Percentiles rank a stretch among this genome's conserved stretches.
phyloP scores from a whole-genome alignment of 2,797 vertebrate species.

The Sphenopsis melanotis region DNA sequence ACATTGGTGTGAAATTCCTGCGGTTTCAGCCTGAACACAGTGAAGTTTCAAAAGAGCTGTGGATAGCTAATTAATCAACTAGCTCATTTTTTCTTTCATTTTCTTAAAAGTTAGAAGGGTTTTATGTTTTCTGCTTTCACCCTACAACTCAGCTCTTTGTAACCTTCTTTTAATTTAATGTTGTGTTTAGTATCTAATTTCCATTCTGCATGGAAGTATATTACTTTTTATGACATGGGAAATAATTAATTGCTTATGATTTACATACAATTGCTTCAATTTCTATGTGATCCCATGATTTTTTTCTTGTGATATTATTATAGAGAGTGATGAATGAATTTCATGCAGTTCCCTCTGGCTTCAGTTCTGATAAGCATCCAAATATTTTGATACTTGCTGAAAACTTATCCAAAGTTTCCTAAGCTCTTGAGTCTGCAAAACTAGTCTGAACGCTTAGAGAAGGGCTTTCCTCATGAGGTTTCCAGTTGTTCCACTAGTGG shows the following conservation, averaged over 20 bases:
- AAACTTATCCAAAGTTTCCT: conserved; percentile 62
- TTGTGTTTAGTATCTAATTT: neutral
- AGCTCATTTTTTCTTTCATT: neutral
- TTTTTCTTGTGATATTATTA: neutral
- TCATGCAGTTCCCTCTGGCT: neutral
- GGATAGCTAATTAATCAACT: neutral
- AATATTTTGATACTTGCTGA: conserved; percentile 50
- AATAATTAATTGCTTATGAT: neutral
- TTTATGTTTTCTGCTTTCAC: neutral
- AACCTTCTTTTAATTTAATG: neutral
- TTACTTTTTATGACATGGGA: neutral
- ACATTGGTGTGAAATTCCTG: neutral
- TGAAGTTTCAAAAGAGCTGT: neutral
- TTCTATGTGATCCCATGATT: neutral
- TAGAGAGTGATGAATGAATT: conserved; percentile 1
- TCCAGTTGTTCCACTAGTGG: conserved; percentile 61
- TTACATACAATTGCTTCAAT: neutral
- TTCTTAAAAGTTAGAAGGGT: neutral
- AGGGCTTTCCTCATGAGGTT: conserved; percentile 62
- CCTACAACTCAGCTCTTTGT: neutral
- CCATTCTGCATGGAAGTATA: neutral
- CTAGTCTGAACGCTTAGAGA: conserved; percentile 34
- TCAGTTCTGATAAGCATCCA: conserved; percentile 47
- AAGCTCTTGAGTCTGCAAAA: conserved; percentile 48
- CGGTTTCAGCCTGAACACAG: neutral